phyloP scores from a whole-genome alignment of 2,113 vertebrate species.

The Tyrannus savana region DNA sequence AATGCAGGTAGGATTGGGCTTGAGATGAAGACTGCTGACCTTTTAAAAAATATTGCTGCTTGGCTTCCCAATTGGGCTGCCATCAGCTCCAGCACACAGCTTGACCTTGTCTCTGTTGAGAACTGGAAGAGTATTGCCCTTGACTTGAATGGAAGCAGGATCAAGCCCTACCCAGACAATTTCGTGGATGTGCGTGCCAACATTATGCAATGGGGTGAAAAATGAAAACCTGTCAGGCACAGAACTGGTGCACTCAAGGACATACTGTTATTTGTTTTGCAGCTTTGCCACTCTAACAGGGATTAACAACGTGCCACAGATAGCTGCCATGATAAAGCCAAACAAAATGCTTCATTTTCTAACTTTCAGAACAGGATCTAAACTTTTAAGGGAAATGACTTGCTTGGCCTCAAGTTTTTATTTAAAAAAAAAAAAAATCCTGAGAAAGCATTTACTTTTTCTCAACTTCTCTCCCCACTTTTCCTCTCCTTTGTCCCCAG shows the following conservation, averaged over 20 bases:
- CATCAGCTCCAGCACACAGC: background rate
- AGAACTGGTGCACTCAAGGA: slow-evolving; percentile 55
- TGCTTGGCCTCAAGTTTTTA: background rate
- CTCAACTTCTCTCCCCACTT: background rate
- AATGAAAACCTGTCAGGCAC: slow-evolving; percentile 45
- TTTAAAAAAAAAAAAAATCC: background rate
- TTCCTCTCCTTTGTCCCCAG: background rate
- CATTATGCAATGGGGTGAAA: slow-evolving; percentile 46
- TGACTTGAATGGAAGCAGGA: background rate
- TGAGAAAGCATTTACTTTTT: background rate
- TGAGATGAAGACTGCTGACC: background rate
- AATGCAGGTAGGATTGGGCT: background rate
- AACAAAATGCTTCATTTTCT: background rate
- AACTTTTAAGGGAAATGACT: background rate
- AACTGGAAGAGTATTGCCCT: background rate
- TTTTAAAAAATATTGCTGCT: background rate
- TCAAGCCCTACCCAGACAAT: slow-evolving; percentile 14
- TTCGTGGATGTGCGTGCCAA: background rate
- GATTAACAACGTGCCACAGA: slow-evolving; percentile 34
- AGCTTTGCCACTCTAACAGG: slow-evolving; percentile 25
- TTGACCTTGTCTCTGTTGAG: background rate
- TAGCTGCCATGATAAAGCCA: slow-evolving; percentile 22
- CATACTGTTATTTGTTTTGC: slow-evolving; percentile 56
- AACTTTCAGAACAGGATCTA: background rate
- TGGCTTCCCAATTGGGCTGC: background rate